A percentile compares a stretch with the other conserved stretches of the same genome.
Evolutionary conservation across 2,888 invertebrate species (phyloP).

Genomic region (Saturnia japonica): DNA sequence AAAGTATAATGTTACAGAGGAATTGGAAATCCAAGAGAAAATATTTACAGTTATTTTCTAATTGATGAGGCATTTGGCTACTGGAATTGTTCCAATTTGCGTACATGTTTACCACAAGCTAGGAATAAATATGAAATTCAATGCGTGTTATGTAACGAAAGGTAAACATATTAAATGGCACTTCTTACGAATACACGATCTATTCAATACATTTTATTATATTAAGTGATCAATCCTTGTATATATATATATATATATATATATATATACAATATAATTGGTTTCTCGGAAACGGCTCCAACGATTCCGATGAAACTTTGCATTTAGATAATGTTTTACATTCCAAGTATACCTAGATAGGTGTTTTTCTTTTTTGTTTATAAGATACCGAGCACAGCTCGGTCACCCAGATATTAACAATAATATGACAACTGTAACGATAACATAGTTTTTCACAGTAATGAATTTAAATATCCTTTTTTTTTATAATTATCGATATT

Average conservation of each 20-base stretch:
- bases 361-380: no score
- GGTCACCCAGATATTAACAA: no score
- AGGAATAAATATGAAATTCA: conserved; percentile 55
- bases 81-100: conserved; percentile 69
- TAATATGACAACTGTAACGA: background rate
- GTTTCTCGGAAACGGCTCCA: no score
- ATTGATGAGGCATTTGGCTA: conserved; percentile 22
- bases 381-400: no score
- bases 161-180: conserved; percentile 26
- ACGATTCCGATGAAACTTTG: no score
- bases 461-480: background rate
- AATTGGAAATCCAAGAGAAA: background rate
- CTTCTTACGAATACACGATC: background rate
- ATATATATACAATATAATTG: no score
- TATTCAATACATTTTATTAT: background rate
- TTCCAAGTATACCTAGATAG: no score
- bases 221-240: no score
- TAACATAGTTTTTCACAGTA: background rate
- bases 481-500: background rate
- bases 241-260: no score
- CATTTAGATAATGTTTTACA: no score
- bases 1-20: background rate
- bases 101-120: conserved; percentile 57
- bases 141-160: conserved; percentile 38
- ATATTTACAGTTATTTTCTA: background rate